Evolutionary conservation across 2,888 invertebrate genomes (phyloP).

Genomic region (Hartigia nigra): DNA sequence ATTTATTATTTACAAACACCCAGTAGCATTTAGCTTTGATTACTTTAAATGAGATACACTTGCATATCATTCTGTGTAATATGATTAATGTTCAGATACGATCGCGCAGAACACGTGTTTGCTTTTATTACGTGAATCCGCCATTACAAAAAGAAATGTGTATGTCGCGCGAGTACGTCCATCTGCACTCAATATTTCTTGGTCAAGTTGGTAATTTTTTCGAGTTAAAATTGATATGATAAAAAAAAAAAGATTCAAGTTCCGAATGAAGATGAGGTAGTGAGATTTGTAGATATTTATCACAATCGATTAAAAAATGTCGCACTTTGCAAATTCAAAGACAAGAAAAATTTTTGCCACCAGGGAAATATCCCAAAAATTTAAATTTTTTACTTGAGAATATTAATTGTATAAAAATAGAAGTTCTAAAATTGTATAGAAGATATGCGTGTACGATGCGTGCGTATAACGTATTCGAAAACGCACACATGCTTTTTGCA

Average conservation of each 20-base stretch:
- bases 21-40: constrained; percentile 33
- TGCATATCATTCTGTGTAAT: background rate
- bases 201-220: background rate
- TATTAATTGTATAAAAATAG: background rate
- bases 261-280: background rate
- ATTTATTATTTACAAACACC: constrained; percentile 48
- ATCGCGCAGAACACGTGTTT: background rate
- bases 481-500: background rate
- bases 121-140: background rate
- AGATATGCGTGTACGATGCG: background rate
- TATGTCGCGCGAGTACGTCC: background rate
- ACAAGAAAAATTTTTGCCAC: background rate
- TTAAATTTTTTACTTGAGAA: background rate
- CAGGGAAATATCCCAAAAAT: background rate
- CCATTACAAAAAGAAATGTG: background rate
- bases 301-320: background rate
- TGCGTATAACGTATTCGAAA: background rate
- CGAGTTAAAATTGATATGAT: background rate
- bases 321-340: background rate
- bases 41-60: constrained; percentile 10
- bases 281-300: background rate
- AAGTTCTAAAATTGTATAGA: background rate
- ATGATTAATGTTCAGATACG: background rate
- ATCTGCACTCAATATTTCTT: background rate
- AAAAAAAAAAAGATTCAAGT: background rate